A percentile compares a stretch with the other conserved stretches of the same genome.
These are phyloP conservation scores for Poeciliopsis retropinna DNA, from an alignment of 2,113 vertebrate species.

Conservation along the genomic window DNA sequence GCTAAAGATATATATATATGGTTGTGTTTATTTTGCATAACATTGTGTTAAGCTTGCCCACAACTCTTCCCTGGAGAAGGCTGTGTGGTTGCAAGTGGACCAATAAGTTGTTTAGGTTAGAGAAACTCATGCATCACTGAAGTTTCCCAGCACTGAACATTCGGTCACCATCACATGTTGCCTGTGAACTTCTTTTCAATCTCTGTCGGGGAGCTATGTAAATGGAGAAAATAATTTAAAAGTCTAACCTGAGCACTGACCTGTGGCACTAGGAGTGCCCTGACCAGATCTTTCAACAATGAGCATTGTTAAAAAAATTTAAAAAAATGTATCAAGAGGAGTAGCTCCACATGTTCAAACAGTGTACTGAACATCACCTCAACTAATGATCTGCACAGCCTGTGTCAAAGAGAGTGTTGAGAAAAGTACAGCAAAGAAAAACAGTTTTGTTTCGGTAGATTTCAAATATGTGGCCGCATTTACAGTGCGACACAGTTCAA, in stretches of 20 bases:
- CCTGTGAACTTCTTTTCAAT: background rate
- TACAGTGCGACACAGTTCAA: constrained; percentile 57
- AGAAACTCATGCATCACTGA: too few species aligned
- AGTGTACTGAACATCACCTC: constrained; percentile 13
- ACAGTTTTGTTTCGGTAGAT: constrained; percentile 33
- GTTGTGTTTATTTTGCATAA: too few species aligned
- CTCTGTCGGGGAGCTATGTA: background rate
- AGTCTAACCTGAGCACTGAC: background rate
- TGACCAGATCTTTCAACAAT: background rate
- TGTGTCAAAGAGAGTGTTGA: constrained; percentile 4
- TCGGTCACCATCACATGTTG: too few species aligned
- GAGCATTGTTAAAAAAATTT: background rate
- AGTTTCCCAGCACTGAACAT: too few species aligned
- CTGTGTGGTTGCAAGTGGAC: too few species aligned
- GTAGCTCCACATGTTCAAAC: constrained; percentile 1
- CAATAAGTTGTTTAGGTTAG: too few species aligned
- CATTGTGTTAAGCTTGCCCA: too few species aligned
- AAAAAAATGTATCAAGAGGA: background rate
- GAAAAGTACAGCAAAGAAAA: constrained; percentile 5
- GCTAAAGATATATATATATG: too few species aligned
- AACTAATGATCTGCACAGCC: background rate
- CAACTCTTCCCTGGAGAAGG: too few species aligned
- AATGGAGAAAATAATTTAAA: background rate
- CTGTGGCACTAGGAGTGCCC: too few species aligned
- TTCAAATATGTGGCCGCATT: constrained; percentile 55